Evolutionary conservation across 2,797 vertebrate species (phyloP).

Genomic region (Pempheris klunzingeri): DNA sequence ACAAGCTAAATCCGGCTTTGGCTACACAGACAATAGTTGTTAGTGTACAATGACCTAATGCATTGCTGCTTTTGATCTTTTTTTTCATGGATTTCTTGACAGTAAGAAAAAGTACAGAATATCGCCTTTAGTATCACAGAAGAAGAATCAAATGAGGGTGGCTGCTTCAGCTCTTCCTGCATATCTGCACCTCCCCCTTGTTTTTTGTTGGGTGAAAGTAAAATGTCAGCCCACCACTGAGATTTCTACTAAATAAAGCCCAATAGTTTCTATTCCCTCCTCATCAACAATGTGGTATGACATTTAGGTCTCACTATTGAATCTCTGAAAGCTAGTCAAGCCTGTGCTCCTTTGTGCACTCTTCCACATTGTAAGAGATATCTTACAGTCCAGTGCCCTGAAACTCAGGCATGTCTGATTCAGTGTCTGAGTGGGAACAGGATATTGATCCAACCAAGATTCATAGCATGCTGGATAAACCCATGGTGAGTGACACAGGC

Average conservation of each 20-base stretch:
- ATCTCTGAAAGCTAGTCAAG: constrained; percentile 27
- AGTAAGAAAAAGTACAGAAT: not conserved
- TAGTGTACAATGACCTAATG: not conserved
- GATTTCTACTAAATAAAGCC: constrained; percentile 29
- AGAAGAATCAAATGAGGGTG: not conserved
- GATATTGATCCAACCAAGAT: constrained; percentile 74
- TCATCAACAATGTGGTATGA: constrained; percentile 25
- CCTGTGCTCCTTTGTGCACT: constrained; percentile 36
- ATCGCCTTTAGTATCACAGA: not conserved
- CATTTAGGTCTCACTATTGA: constrained; percentile 41
- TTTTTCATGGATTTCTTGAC: constrained; percentile 14
- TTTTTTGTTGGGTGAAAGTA: constrained; percentile 38
- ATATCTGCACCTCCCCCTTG: constrained; percentile 46
- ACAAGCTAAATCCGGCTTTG: constrained; percentile 2
- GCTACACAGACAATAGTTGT: not conserved
- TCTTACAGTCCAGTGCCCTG: constrained; percentile 43
- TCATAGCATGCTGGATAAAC: constrained; percentile 62
- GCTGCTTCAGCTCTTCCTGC: constrained; percentile 9
- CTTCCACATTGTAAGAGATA: constrained; percentile 36
- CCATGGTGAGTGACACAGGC: constrained; percentile 47
- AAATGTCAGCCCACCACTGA: constrained; percentile 54
- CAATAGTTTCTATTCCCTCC: constrained; percentile 17
- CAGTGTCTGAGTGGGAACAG: constrained; percentile 55
- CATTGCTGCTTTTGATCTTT: constrained; percentile 8
- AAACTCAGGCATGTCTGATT: constrained; percentile 57